A percentile compares a stretch with the other conserved stretches of the same genome.
phyloP scores from a whole-genome alignment of 2,113 vertebrate genomes.

The Rynchops niger region DNA sequence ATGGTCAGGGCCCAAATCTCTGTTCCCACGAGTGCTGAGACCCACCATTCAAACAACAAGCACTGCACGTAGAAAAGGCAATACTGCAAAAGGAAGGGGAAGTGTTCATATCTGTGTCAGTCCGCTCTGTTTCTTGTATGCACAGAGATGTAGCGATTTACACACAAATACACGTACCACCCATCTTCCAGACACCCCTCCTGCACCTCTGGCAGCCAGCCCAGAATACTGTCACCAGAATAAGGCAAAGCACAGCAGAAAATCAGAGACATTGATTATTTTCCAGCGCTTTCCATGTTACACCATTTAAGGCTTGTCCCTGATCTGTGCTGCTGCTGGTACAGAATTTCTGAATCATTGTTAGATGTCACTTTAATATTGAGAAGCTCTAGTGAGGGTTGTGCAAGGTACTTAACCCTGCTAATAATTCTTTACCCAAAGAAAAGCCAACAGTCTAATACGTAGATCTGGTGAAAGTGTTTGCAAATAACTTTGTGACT shows the following conservation, averaged over 20 bases:
- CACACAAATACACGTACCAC: not conserved
- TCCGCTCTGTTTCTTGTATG: rapidly evolving
- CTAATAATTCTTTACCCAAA: not conserved
- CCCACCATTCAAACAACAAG: not conserved
- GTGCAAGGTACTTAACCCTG: not conserved
- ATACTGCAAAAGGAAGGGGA: not conserved
- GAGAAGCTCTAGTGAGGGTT: not conserved
- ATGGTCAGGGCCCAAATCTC: not conserved
- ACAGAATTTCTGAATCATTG: not conserved
- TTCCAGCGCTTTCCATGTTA: not conserved
- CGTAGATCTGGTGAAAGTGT: not conserved
- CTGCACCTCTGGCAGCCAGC: not conserved
- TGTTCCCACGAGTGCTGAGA: not conserved
- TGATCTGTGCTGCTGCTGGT: not conserved
- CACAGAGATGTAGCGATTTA: not conserved
- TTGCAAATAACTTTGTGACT: not conserved
- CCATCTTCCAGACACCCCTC: not conserved
- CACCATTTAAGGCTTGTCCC: not conserved
- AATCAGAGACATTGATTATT: not conserved
- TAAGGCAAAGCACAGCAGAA: not conserved
- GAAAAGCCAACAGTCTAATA: not conserved
- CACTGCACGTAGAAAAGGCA: not conserved
- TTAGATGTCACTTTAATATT: not conserved
- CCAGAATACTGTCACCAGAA: not conserved
- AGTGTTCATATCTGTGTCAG: not conserved